Base-by-base conservation (phyloP, 2,888 invertebrate species). In the Prenolepis imparis region DNA sequence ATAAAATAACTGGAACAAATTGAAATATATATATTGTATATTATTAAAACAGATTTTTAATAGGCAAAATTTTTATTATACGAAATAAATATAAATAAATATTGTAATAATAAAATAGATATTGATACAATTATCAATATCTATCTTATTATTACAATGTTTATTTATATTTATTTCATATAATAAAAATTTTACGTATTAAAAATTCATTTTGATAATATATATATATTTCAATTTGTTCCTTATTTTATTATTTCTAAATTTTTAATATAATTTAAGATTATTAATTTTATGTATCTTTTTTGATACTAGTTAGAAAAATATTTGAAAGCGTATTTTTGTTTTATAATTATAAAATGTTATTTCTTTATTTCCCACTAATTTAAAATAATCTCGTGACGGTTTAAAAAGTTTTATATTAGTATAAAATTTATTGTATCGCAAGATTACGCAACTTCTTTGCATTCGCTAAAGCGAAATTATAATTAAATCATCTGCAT, bases 401-500 rank as follows among this genome's bases (percentile, higher is more conserved):
- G 2, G 15, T n/a, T 68, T 28, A 57, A 41, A 39, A 59, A 24
- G 36, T 63, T 63, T 74, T 21, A 32, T 67, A 57, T 77, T 57
- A 1, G 28, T 55, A 41, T 77, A 55, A 67, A 67, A 77, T 77
- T 77, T 68, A 68, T 77, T 21, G 15, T 77, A 57, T 41, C n/a
- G 9, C 55, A 55, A 57, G 41, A 57, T 77, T 32, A 28, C 68
- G 41, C 68, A 77, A 21, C 28, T 77, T 77, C 15, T 57, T 68
- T 55, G 55, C 28, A 77, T 57, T 77, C 41, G 77, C 55, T 36
- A 48, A 64, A 32, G 64, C 48, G 39, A 67, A 68, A 68, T 77
- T 67, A 68, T 68, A 77, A 77, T 77, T 77, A 55, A 77, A 77
- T 77, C 39, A 68, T 77, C 55, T 68, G 55, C 77, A 77, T 77